Base-by-base conservation (phyloP, 2,888 invertebrate species). In the Steinernema scapterisci region DNA sequence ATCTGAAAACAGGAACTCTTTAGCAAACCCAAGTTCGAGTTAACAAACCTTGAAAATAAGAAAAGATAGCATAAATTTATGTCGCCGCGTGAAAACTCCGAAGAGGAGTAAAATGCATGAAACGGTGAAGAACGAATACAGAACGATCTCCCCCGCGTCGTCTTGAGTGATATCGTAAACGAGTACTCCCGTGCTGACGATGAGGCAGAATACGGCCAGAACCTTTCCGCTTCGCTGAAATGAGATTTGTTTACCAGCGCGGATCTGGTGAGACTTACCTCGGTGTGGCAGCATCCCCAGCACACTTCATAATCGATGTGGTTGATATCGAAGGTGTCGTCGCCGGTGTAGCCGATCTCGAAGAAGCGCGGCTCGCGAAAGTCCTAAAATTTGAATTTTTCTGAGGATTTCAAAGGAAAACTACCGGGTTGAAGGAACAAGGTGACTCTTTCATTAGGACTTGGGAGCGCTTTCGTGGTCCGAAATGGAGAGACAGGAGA, bases 291-390 rank as follows among this genome's bases (percentile, higher is more conserved):
- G 13, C 54, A 23, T 2, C 54, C 21, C 16, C 23, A 54, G 21
- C 54, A 23, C 54, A 54, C 54, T 54, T 54, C 25, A 21, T 54
- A 54, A 54, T 25, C 54, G 25, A 13, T 16, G 25, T 54, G 54
- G n/a, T 48, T 16, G 13, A n/a, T 19, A 16, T 48, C 48, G 19
- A 48, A 48, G 5, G 48, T 48, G 48, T 48, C 48, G 19, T 48
- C 48, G 48, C 48, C 48, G n/a, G 48, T 48, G 48, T 48, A 48
- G 13, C 48, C 48, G 13, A 48, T 48, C 13, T 48, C 48, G 13
- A 48, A 48, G 13, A 48, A 48, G 5, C 19, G 3, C 2, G 48
- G 48, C 19, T 48, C 48, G 48, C 48, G 48, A 16, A 48, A 48
- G 19, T 48, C 38, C 38, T 38, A 38, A 38, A 38, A 38, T 38